Percentiles rank a stretch among this genome's conserved stretches.
Evolutionary conservation across 1,140 invertebrate species (phyloP).

Genomic region (Orius laevigatus): DNA sequence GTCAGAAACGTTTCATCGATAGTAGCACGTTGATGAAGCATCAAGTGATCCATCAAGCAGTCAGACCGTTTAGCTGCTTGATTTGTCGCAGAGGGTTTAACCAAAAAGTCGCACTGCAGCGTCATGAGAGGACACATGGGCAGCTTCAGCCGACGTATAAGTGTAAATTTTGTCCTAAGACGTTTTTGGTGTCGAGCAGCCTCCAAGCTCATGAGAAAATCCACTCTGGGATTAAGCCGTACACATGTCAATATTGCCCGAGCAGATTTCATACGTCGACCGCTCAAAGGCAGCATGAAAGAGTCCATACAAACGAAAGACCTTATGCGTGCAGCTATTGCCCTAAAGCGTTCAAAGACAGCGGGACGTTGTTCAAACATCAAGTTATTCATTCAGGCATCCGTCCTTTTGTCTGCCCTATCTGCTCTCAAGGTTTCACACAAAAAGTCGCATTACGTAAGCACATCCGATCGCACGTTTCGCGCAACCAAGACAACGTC

Average conservation of each 20-base stretch:
- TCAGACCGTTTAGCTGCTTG: slow-evolving; percentile 19
- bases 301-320: slow-evolving; percentile 50
- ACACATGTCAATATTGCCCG: slow-evolving; percentile 18
- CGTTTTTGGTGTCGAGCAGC: slow-evolving; percentile 17
- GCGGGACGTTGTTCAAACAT: slow-evolving; percentile 40
- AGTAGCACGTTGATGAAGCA: slow-evolving; percentile 20
- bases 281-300: slow-evolving; percentile 44
- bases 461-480: slow-evolving; percentile 29
- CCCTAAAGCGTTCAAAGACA: slow-evolving; percentile 43
- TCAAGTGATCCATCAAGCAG: slow-evolving; percentile 20
- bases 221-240: slow-evolving; percentile 20
- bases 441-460: slow-evolving; percentile 21
- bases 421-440: slow-evolving; percentile 24
- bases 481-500: slow-evolving; percentile 10
- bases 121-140: slow-evolving; percentile 18
- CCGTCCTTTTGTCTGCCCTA: slow-evolving; percentile 24
- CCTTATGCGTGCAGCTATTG: slow-evolving; percentile 50
- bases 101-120: slow-evolving; percentile 19
- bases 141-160: slow-evolving; percentile 14
- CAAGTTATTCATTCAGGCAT: slow-evolving; percentile 25
- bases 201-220: slow-evolving; percentile 20
- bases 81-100: slow-evolving; percentile 17
- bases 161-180: slow-evolving; percentile 20
- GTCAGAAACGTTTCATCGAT: slow-evolving; percentile 29
- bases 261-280: slow-evolving; percentile 24